A percentile compares a stretch with the other conserved stretches of the same genome.
phyloP scores from a whole-genome alignment of 2,113 vertebrate species.

The Ceratotherium simum region DNA sequence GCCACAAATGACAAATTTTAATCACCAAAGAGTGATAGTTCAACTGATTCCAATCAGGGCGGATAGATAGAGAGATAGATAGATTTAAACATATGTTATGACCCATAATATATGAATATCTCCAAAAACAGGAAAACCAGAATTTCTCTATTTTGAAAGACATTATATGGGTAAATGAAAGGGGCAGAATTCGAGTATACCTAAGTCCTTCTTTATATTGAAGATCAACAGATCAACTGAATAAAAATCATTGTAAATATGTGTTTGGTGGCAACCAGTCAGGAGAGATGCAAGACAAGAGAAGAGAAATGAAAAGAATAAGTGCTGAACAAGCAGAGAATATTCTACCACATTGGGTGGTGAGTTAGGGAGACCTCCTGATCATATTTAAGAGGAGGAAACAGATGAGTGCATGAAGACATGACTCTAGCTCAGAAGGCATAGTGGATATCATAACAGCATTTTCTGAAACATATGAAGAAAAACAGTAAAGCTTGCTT shows the following conservation, averaged over 20 bases:
- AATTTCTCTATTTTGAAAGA: not conserved
- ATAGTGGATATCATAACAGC: not conserved
- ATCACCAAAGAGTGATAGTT: not conserved
- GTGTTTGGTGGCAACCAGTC: not conserved
- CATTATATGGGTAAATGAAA: not conserved
- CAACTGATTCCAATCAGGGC: not conserved
- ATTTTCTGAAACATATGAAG: not conserved
- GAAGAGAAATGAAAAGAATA: not conserved
- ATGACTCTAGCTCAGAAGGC: not conserved
- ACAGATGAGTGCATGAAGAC: not conserved
- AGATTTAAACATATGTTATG: not conserved
- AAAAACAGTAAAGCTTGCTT: not conserved
- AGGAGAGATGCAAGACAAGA: not conserved
- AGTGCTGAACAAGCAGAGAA: not conserved
- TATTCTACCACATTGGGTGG: not conserved
- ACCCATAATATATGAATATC: not conserved
- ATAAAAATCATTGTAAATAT: not conserved
- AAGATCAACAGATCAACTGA: not conserved
- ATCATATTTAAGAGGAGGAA: not conserved
- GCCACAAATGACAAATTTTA: not conserved
- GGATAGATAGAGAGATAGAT: not conserved
- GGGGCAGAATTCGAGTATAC: not conserved
- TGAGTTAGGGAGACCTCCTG: not conserved
- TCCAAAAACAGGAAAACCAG: not conserved
- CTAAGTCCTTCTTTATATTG: not conserved